A percentile compares a stretch with the other conserved stretches of the same genome.
These are phyloP conservation scores for Pogona vitticeps DNA, from an alignment of 2,113 vertebrate species.

Conservation along the genomic window DNA sequence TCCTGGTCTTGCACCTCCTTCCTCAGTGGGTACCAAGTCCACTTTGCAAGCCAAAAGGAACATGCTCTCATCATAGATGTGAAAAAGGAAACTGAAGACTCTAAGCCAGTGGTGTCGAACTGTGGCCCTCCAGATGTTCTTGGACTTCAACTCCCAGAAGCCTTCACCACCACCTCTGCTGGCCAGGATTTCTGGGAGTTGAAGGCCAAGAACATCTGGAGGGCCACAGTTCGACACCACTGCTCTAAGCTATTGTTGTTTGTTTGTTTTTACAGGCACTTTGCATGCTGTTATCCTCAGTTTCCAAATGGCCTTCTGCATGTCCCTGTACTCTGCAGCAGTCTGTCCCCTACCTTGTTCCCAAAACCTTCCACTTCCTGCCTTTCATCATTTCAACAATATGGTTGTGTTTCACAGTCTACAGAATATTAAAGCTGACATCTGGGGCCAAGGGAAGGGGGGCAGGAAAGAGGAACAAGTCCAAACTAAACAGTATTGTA, in stretches of 20 bases:
- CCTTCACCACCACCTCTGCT: no score
- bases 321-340: background rate
- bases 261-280: slow-evolving; percentile 52
- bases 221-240: no score
- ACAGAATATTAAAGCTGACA: background rate
- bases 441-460: background rate
- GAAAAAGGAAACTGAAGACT: slow-evolving; percentile 40
- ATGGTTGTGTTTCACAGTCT: background rate
- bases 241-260: slow-evolving; percentile 36
- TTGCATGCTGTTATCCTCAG: slow-evolving; percentile 33
- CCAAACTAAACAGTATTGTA: slow-evolving; percentile 3
- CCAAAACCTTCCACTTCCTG: slow-evolving; percentile 12
- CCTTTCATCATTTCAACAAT: slow-evolving; percentile 10
- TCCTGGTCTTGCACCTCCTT: slow-evolving; percentile 39
- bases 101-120: no score
- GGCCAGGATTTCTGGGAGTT: no score
- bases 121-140: no score
- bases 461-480: background rate
- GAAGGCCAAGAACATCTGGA: no score
- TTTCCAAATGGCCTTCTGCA: slow-evolving; percentile 19
- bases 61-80: slow-evolving; percentile 46
- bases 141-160: no score
- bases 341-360: background rate
- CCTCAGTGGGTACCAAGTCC: slow-evolving; percentile 36
- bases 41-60: slow-evolving; percentile 58